Base-by-base conservation (phyloP, 2,888 invertebrate species). In the Plagodis dolabraria region DNA sequence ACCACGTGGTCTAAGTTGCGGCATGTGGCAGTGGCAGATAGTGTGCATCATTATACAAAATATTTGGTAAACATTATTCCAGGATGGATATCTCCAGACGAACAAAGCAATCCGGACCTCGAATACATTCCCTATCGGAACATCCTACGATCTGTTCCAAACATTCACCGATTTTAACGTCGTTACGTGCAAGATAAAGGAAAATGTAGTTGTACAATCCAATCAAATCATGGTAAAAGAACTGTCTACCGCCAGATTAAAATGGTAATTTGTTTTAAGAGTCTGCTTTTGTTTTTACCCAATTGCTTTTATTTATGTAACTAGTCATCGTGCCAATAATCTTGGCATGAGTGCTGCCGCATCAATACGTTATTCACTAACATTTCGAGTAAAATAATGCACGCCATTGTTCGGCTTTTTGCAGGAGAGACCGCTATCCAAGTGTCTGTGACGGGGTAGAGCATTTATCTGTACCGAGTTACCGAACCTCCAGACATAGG, bases 111-210 rank as follows among this genome's bases (percentile, higher is more conserved):
- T 96, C 9, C 95, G 94, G 79, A 87, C 93, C 11, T 94, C 96
- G 0, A 97, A 97, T 80, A 89, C 92, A 11, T 89, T 98, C 64
- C 98, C 98, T 0, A 86, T 92, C 46, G 96, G 95, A 42, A 87
- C 94, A 43, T 95, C 97, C 47, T 95, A 95, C 79, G 94, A 96
- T 72, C 94, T 96, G 61, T 97, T 96, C 76, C 94, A 94, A 53
- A 96, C 96, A n/a, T 96, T 95, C 81, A 94, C 96, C 6, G 94
- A 95, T 12, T 98, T 97, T 77, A 94, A 95, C 42, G 92, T 94
- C 67, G 92, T 95, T 7, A 93, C 96, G 71, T 94, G 94, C 62
- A 82, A 93, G 47, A 94, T 97, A 79, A 94, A 95, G 5, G 92
- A 94, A 65, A 94, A 94, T 75, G 92, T 97, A 48, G 82, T 96